Conservation (phyloP, 2,888 invertebrate genomes). For the Drosophila pegasa region DNA sequence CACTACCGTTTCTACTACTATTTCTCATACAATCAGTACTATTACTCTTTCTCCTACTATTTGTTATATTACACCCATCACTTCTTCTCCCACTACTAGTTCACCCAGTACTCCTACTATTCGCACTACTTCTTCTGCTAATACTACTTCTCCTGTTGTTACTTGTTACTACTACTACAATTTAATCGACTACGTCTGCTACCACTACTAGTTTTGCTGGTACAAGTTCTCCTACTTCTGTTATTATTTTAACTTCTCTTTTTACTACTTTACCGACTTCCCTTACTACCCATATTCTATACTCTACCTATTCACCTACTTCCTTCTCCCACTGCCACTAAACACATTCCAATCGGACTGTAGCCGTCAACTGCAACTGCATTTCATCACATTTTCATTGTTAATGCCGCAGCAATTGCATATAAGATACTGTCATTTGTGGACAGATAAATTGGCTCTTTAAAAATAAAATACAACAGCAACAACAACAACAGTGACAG, state of each 20-base stretch:
- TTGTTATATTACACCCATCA: too few relatives aligned
- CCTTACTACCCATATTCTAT: not conserved
- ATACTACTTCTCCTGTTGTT: not conserved
- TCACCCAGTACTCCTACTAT: too few relatives aligned
- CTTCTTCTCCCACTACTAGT: not conserved
- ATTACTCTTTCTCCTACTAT: not conserved
- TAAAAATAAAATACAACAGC: slow-evolving; percentile 44
- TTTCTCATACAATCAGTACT: not conserved
- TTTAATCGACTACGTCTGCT: too few relatives aligned
- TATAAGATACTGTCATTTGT: slow-evolving; percentile 39
- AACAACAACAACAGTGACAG: slow-evolving; percentile 11
- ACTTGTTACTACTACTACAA: not conserved
- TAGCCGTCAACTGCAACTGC: slow-evolving; percentile 40
- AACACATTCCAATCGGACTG: too few relatives aligned
- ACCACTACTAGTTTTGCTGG: not conserved
- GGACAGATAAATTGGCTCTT: slow-evolving; percentile 49
- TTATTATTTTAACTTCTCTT: too few relatives aligned
- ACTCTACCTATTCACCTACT: too few relatives aligned
- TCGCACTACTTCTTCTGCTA: not conserved
- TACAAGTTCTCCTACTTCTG: not conserved
- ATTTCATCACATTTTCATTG: slow-evolving; percentile 54
- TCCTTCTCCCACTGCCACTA: not conserved
- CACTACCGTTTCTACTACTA: too few relatives aligned
- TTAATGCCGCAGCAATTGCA: slow-evolving; percentile 14
- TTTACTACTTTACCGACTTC: too few relatives aligned